phyloP scores from a whole-genome alignment of 2,797 vertebrate genomes.

The Anableps anableps region DNA sequence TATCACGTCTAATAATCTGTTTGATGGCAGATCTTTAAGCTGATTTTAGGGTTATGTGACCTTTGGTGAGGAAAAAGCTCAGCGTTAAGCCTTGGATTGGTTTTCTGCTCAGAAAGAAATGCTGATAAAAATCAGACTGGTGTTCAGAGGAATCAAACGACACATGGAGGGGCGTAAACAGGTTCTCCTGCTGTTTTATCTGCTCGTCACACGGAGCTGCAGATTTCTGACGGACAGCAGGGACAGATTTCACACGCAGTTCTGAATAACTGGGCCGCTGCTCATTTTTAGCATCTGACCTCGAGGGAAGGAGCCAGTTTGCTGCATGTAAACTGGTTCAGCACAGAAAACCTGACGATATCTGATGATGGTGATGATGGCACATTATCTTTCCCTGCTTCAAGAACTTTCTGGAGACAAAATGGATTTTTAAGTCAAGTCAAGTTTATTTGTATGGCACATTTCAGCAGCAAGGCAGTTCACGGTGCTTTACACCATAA shows the following conservation, averaged over 20 bases:
- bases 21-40: background rate
- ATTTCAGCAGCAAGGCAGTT: no score
- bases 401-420: background rate
- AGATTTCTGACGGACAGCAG: background rate
- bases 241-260: constrained; percentile 2
- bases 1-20: constrained; percentile 30
- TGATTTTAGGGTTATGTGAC: background rate
- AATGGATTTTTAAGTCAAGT: background rate
- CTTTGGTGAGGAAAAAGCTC: background rate
- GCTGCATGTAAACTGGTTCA: background rate
- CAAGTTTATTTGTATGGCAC: no score
- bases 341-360: constrained; percentile 11
- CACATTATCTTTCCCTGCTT: background rate
- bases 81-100: background rate
- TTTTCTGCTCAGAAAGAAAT: background rate
- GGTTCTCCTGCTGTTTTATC: background rate
- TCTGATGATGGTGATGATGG: background rate
- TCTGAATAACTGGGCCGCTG: constrained; percentile 1
- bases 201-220: background rate
- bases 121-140: background rate
- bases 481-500: no score
- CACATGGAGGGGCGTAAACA: background rate
- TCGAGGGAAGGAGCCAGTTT: background rate
- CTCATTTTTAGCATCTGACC: background rate
- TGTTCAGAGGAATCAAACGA: background rate